phyloP scores from a whole-genome alignment of 2,888 invertebrate species.

The Formica aserva region DNA sequence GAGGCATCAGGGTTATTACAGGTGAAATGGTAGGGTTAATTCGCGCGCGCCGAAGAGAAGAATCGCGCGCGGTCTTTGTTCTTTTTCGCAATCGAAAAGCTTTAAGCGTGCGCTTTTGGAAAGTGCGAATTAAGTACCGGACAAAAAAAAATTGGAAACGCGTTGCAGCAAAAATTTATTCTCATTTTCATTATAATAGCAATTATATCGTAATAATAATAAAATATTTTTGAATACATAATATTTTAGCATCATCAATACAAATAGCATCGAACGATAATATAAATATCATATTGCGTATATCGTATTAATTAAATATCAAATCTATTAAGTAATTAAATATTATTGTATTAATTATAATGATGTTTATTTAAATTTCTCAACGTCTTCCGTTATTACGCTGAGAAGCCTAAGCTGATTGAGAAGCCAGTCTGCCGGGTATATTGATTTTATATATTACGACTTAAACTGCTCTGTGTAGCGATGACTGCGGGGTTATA shows the following conservation, averaged over 20 bases:
- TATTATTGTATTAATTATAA: neutral
- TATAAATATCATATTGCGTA: neutral
- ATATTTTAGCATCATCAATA: no score
- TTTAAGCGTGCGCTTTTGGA: neutral
- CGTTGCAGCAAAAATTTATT: neutral
- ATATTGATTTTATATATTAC: slow-evolving; percentile 70
- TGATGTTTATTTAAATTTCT: neutral
- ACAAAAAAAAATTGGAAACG: neutral
- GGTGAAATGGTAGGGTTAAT: slow-evolving; percentile 50
- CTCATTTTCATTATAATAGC: neutral
- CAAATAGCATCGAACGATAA: neutral
- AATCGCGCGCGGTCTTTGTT: slow-evolving; percentile 29
- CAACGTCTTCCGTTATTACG: neutral
- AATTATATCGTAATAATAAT: neutral
- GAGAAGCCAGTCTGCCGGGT: slow-evolving; percentile 32
- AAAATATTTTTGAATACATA: neutral
- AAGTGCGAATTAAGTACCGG: neutral
- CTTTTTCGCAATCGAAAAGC: neutral
- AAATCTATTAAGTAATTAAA: neutral
- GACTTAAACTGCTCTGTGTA: slow-evolving; percentile 64
- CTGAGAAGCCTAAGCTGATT: slow-evolving; percentile 1
- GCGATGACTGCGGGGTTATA: slow-evolving; percentile 71
- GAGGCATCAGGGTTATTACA: slow-evolving; percentile 47
- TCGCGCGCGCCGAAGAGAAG: neutral
- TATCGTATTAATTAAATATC: neutral